Evolutionary conservation across 2,888 invertebrate species (phyloP).

Genomic region (Hirtodrosophila trivittata): DNA sequence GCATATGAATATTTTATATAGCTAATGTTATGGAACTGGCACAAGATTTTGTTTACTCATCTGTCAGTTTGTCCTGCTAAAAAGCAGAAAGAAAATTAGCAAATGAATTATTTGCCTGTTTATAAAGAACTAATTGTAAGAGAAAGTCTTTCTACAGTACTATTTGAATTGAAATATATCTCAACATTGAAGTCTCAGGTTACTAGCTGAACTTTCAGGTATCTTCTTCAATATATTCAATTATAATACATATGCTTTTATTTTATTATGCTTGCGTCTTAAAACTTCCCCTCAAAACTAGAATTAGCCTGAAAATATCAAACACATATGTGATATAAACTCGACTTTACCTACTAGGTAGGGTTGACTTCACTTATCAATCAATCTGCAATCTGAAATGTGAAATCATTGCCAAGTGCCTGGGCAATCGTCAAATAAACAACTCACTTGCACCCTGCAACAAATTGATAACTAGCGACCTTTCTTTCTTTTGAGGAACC

Average conservation of each 20-base stretch:
- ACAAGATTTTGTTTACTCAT: constrained; percentile 8
- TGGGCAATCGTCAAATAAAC: constrained; percentile 55
- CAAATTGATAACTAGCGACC: constrained; percentile 43
- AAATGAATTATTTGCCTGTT: constrained; percentile 38
- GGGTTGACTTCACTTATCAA: constrained; percentile 46
- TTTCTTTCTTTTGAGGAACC: constrained; percentile 7
- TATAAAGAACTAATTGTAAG: constrained; percentile 6
- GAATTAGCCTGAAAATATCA: constrained; percentile 12
- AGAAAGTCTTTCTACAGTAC: neutral
- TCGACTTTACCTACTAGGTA: constrained; percentile 14
- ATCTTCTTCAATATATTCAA: no score
- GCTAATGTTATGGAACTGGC: constrained; percentile 49
- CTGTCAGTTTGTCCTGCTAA: constrained; percentile 45
- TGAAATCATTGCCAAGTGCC: constrained; percentile 46
- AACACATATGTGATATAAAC: neutral
- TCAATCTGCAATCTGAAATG: constrained; percentile 29
- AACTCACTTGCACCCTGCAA: constrained; percentile 49
- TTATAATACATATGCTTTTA: no score
- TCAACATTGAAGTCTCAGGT: no score
- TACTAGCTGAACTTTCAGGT: no score
- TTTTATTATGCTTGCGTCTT: no score
- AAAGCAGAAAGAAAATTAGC: constrained; percentile 23
- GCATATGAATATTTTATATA: constrained; percentile 76
- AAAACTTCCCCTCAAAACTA: no score
- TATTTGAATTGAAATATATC: no score